Evolutionary conservation across 1,140 invertebrate genomes (phyloP).

Genomic region (Paralvinella palmiformis): DNA sequence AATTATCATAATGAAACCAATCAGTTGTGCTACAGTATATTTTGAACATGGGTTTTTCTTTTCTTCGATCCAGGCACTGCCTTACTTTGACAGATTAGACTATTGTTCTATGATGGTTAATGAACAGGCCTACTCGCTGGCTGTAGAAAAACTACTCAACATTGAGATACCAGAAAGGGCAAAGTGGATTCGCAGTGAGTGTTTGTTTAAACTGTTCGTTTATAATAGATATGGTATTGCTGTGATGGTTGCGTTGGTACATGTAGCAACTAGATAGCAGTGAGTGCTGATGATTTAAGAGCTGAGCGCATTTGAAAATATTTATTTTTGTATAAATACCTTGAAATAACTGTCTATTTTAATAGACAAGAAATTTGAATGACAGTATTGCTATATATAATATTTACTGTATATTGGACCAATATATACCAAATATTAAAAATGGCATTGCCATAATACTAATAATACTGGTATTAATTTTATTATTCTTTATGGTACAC

Average conservation of each 20-base stretch:
- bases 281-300: not conserved
- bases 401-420: too few relatives aligned
- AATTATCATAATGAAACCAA: too few relatives aligned
- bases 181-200: conserved; percentile 90
- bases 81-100: conserved; percentile 97
- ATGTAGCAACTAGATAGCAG: not conserved
- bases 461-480: too few relatives aligned
- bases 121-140: conserved; percentile 92
- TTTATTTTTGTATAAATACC: too few relatives aligned
- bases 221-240: not conserved
- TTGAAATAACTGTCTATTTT: too few relatives aligned
- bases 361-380: too few relatives aligned
- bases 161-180: conserved; percentile 89
- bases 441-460: too few relatives aligned
- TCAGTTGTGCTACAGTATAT: too few relatives aligned
- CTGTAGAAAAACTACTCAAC: conserved; percentile 92
- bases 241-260: not conserved
- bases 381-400: too few relatives aligned
- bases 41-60: too few relatives aligned
- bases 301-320: not conserved
- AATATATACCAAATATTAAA: too few relatives aligned
- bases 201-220: conserved; percentile 9
- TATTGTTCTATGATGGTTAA: conserved; percentile 99
- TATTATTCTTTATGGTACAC: too few relatives aligned
- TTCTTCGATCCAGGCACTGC: conserved; percentile 83